Percentiles rank a stretch among this genome's conserved stretches.
Conservation (phyloP, 2,888 invertebrate genomes). For the Cerastis leucographa region DNA sequence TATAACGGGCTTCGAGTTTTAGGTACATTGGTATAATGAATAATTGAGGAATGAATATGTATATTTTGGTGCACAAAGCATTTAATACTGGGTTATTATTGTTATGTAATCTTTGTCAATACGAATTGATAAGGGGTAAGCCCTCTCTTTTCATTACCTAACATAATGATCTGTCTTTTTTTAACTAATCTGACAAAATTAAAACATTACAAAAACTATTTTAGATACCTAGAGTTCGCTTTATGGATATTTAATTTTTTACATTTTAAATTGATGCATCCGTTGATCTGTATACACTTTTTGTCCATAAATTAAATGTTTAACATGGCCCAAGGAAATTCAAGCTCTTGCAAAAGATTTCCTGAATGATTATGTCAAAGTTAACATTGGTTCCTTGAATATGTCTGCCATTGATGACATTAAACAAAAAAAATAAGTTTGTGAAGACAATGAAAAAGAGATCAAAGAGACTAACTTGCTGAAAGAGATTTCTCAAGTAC, state of each 20-base stretch:
- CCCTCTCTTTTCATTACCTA: background rate
- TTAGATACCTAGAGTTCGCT: background rate
- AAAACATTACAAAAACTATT: background rate
- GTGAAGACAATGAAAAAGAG: constrained; percentile 97
- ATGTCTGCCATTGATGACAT: constrained; percentile 99
- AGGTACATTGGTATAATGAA: constrained; percentile 17
- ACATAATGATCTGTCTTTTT: background rate
- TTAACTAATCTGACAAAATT: background rate
- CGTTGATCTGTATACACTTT: no score
- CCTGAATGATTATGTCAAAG: constrained; percentile 97
- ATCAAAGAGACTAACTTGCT: constrained; percentile 93
- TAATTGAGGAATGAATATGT: background rate
- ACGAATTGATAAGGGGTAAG: background rate
- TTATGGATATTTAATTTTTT: background rate
- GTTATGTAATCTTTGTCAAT: background rate
- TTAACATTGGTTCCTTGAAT: constrained; percentile 98
- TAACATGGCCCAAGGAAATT: constrained; percentile 99
- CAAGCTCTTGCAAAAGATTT: constrained; percentile 99
- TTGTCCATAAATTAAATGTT: background rate
- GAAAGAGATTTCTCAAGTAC: constrained; percentile 93
- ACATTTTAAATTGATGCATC: no score
- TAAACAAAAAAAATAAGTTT: constrained; percentile 97
- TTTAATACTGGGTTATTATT: background rate
- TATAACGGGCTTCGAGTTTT: constrained; percentile 37
- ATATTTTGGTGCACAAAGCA: background rate